These are phyloP conservation scores for Athalia cordata DNA, from an alignment of 2,888 invertebrate genomes.

Conservation along the genomic window DNA sequence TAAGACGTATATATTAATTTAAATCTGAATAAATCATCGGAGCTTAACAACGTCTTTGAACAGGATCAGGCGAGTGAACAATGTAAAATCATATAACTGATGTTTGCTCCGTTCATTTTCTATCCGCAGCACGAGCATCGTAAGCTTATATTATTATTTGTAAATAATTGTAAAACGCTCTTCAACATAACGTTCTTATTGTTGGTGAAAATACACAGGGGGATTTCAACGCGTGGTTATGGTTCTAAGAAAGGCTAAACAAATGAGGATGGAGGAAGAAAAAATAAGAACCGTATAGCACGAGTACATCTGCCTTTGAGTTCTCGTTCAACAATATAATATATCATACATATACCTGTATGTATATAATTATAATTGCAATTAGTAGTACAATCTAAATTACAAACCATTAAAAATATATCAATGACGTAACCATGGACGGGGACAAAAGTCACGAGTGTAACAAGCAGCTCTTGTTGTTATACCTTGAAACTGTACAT, in stretches of 20 bases:
- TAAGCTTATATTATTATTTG: no score
- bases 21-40: no score
- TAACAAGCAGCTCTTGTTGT: no score
- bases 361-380: slow-evolving; percentile 32
- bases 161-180: slow-evolving; percentile 28
- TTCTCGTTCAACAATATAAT: slow-evolving; percentile 21
- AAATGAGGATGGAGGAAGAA: slow-evolving; percentile 12
- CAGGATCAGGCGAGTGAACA: slow-evolving; percentile 17
- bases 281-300: background rate
- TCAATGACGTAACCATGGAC: no score
- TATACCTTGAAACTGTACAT: no score
- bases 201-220: no score
- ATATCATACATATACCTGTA: background rate
- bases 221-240: background rate
- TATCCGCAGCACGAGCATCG: no score
- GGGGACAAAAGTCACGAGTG: no score
- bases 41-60: no score
- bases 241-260: background rate
- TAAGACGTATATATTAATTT: no score
- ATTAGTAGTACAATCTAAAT: slow-evolving; percentile 30
- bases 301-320: background rate
- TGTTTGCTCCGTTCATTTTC: background rate
- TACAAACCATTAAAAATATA: background rate
- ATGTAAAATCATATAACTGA: background rate
- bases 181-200: background rate